Base-by-base conservation (phyloP, 1,140 invertebrate genomes). In the Gryon sp. region DNA sequence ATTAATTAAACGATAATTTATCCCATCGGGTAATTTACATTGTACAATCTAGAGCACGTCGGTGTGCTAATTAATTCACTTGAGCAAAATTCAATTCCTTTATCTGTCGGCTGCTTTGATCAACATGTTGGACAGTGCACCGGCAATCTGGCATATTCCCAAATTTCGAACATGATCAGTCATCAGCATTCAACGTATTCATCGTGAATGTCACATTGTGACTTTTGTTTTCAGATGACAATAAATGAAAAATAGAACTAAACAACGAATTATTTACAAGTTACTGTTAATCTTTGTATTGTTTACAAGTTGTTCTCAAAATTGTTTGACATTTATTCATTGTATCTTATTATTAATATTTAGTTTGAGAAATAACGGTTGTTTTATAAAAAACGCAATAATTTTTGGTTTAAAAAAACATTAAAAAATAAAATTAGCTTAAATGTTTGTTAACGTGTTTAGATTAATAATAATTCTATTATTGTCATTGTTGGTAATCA, bases 111-210 rank as follows among this genome's bases (percentile, higher is more conserved):
- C 7, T 1, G 14, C 34, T 55, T 40, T 55, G 50, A 55, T 55
- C 50, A 57, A 57, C 38, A 19, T 57, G 53, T 43, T 30, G 20
- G 34, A 30, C 38, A 40, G 5, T 1, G 11, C 16, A 2, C 3
- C n/a, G n/a, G n/a, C n/a, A n/a, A n/a, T n/a, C n/a, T 57, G 53
- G 53, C 53, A 20, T 20, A 14, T 43, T 4, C 53, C 53, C 53
- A 43, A 57, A 57, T 41, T 40, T 57, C 26, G 20, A 57, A 57
- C 38, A 43, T 32, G 24, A 43, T 20, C 38, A 43, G 43, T 28
- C 26, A 32, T 41, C 26, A 43, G 15, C 20, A 38, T 16, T n/a
- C n/a, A n/a, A n/a, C n/a, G n/a, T n/a, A 57, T 43, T 57, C 26
- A 30, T 43, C 16, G 22, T 5, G 16, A 43, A 41, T 30, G 36